Conservation (phyloP, 2,888 invertebrate genomes). For the Meta bourneti region DNA sequence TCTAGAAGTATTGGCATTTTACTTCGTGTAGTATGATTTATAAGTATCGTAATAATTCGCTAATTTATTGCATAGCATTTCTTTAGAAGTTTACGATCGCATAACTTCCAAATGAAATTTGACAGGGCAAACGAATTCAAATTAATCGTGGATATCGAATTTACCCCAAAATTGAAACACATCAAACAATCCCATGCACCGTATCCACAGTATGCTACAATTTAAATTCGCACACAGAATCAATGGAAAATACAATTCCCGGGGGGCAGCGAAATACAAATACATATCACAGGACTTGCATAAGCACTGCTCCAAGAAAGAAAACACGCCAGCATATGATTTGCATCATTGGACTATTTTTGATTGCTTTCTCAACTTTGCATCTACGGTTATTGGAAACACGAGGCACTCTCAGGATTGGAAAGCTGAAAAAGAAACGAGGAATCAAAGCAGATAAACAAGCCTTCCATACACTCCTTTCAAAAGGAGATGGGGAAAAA, state of each 20-base stretch:
- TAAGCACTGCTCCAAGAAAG: neutral
- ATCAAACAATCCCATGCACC: neutral
- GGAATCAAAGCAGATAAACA: conserved; percentile 1
- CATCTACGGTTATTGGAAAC: conserved; percentile 9
- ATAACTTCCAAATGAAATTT: too few relatives aligned
- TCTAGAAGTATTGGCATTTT: too few relatives aligned
- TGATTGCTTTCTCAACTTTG: conserved; percentile 41
- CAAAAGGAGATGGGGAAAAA: neutral
- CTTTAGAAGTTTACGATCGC: too few relatives aligned
- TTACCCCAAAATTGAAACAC: neutral
- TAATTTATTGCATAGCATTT: too few relatives aligned
- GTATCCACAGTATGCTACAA: neutral
- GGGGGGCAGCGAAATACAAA: neutral
- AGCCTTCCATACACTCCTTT: neutral
- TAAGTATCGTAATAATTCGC: too few relatives aligned
- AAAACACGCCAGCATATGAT: neutral
- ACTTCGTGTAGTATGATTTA: too few relatives aligned
- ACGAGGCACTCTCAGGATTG: neutral
- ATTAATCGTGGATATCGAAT: neutral
- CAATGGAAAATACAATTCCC: neutral
- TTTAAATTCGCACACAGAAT: neutral
- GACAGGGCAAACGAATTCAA: neutral
- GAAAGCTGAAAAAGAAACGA: neutral
- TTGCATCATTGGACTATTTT: conserved; percentile 16
- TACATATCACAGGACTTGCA: too few relatives aligned